Conservation (phyloP, 1,140 invertebrate genomes). For the Hypothenemus hampei region DNA sequence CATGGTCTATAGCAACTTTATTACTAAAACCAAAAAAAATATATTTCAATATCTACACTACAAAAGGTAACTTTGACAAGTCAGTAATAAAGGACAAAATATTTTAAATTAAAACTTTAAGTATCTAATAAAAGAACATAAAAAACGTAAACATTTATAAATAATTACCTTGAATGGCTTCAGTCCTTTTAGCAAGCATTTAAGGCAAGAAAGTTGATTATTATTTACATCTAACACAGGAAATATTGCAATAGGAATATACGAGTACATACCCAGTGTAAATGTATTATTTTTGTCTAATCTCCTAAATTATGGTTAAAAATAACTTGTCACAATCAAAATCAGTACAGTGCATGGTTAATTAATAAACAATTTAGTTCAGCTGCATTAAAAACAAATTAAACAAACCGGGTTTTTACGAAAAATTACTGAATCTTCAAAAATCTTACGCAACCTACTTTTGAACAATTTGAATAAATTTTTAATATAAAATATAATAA, state of each 20-base stretch:
- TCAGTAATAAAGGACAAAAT: constrained; percentile 32
- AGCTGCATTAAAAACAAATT: constrained; percentile 3
- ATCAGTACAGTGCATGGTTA: no score
- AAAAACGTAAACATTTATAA: constrained; percentile 17
- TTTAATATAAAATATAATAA: neutral
- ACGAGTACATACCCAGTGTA: no score
- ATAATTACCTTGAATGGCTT: constrained; percentile 28
- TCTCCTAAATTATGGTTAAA: no score
- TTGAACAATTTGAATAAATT: neutral
- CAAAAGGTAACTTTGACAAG: constrained; percentile 40
- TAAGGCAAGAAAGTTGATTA: constrained; percentile 32
- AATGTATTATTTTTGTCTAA: no score
- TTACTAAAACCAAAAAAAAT: neutral
- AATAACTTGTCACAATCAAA: no score
- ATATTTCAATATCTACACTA: constrained; percentile 2
- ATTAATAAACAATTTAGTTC: no score
- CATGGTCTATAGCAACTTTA: constrained; percentile 14
- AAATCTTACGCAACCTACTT: no score
- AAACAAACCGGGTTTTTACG: no score
- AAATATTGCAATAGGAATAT: no score
- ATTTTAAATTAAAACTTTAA: constrained; percentile 29
- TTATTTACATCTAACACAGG: no score
- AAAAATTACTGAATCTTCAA: no score
- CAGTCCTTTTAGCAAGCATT: constrained; percentile 26
- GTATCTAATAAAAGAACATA: constrained; percentile 24